Evolutionary conservation across 1,140 invertebrate genomes (phyloP), one percentile per base, ranked within the genome.

Genomic region (Cylas formicarius): DNA sequence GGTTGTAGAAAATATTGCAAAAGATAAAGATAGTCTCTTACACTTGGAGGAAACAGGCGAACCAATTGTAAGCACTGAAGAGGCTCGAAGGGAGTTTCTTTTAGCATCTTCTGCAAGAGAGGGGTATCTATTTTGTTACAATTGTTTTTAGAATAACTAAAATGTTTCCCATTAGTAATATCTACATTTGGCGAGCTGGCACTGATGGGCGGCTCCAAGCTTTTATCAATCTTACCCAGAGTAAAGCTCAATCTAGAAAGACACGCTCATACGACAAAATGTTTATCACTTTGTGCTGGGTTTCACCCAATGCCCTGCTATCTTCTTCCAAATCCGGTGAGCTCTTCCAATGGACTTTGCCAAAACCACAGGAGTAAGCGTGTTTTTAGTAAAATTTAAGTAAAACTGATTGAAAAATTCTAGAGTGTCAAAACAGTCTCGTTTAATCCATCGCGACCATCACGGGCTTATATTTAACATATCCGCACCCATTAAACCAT

Each of bases 111-210:
- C 68, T 16, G 65, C 62, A 14, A 72, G 68, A 55, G 60, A 60
- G 39, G 39, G 71, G 73, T 50, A 66, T 65, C 65, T 38, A 33
- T 28, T 21, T 39, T 38, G 18, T 16, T 9, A 17, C 16, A 10
- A 1, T 18, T 29, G 34, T 14, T 18, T 37, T 35, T 37, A 37
- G 18, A 34, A 34, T 34, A 4, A 34, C 21, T 34, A 4, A 10
- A 9, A 34, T 34, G 4, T 49, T 34, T 39, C 16, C 20, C 48
- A 57, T 55, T 44, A 70, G 66, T 36, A 58, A 46, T 11, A 63
- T 77, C 48, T 75, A 61, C 54, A 69, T 79, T 32, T 78, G 76
- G 74, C 62, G 65, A 53, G 70, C 74, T 21, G 71, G 71, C 21
- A 65, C 62, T 24, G 73, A 78, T 64, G 73, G 74, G 7, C 56